These are phyloP conservation scores for Noctilio leporinus DNA, from an alignment of 2,113 vertebrate species.

Conservation along the genomic window DNA sequence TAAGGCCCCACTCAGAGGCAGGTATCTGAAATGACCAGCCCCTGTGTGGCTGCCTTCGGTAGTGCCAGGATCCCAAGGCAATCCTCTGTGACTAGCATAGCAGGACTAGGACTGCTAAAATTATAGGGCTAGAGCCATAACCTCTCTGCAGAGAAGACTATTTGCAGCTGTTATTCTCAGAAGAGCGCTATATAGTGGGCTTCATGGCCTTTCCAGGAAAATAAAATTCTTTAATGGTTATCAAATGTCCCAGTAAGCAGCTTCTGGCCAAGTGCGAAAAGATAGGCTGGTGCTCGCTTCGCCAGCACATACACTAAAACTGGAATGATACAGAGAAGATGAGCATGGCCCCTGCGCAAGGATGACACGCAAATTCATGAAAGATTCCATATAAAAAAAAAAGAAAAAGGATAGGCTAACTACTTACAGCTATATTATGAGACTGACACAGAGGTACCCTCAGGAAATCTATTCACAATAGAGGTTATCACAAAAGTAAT, in stretches of 20 bases:
- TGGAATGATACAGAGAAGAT: no score
- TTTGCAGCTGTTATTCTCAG: neutral
- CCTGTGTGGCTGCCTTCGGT: neutral
- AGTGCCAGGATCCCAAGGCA: neutral
- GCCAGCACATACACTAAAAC: no score
- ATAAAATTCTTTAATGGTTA: conserved; percentile 22
- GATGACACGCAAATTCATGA: no score
- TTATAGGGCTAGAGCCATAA: neutral
- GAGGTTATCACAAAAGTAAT: neutral
- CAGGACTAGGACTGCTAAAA: neutral
- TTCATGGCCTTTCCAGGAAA: neutral
- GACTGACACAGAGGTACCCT: neutral
- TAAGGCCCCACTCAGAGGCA: neutral
- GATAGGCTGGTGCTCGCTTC: no score
- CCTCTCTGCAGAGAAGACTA: neutral
- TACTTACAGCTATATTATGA: neutral
- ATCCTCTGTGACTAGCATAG: neutral
- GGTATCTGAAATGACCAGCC: neutral
- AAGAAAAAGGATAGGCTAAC: neutral
- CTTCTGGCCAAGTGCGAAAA: neutral
- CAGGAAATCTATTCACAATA: neutral
- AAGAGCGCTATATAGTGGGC: neutral
- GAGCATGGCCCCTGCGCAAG: no score
- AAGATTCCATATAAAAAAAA: no score
- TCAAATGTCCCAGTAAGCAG: conserved; percentile 8